Evolutionary conservation across 2,888 invertebrate genomes (phyloP).

Genomic region (Phorcus lineatus): DNA sequence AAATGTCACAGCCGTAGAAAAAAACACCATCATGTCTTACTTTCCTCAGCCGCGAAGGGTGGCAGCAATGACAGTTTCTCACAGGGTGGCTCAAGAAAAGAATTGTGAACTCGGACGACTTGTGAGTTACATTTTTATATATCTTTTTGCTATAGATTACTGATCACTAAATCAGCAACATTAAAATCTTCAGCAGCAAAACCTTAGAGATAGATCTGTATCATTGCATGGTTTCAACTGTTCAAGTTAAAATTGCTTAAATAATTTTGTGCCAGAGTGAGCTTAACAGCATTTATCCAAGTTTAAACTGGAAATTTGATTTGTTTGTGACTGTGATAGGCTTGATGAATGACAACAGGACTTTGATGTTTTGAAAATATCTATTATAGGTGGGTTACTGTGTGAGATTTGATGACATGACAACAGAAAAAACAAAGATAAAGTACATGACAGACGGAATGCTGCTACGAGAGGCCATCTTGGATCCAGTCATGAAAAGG

Average conservation of each 20-base stretch:
- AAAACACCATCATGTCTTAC: no score
- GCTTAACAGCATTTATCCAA: no score
- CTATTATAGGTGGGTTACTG: constrained; percentile 75
- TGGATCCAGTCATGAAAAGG: constrained; percentile 76
- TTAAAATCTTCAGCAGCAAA: no score
- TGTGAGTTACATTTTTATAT: constrained; percentile 79
- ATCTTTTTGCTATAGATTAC: not conserved
- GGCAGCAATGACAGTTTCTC: constrained; percentile 77
- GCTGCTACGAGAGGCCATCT: constrained; percentile 91
- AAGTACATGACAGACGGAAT: constrained; percentile 96
- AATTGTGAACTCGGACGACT: constrained; percentile 76
- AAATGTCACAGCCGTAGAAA: no score
- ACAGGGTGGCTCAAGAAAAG: constrained; percentile 79
- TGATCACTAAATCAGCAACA: not conserved
- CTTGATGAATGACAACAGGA: not conserved
- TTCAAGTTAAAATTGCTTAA: no score
- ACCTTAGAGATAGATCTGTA: no score
- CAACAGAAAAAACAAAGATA: constrained; percentile 87
- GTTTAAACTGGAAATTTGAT: no score
- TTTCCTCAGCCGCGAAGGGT: constrained; percentile 75
- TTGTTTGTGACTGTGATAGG: no score
- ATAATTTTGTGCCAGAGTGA: no score
- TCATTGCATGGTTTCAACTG: no score
- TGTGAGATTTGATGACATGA: constrained; percentile 93
- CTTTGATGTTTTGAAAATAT: not conserved